Evolutionary conservation across 1,140 invertebrate genomes (phyloP), one percentile per base, ranked within the genome.

Genomic region (Drosophila santomea): DNA sequence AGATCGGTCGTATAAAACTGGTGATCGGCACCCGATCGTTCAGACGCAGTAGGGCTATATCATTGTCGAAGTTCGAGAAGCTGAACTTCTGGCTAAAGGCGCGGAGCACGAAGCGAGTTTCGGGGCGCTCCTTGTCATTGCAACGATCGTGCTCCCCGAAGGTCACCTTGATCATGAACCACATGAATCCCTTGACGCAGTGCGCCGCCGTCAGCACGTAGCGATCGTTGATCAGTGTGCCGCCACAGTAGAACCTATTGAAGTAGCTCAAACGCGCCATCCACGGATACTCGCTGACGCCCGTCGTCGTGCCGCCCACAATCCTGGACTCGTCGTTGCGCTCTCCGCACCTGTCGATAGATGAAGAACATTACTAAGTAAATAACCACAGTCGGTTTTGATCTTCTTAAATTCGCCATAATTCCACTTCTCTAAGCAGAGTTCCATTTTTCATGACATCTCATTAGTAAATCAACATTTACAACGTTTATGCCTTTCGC

Each of bases 81-180:
- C 95, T 96, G 92, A 97, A 97, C 61, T 96, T 95, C 45, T 96
- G 96, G 1, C 95, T 93, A 43, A 96, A 94, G 12, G 95, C 95
- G 23, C 96, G 93, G 11, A 97, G 92, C 10, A 97, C 94, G 88
- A 96, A 97, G 61, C 96, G 93, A 0, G 95, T 95, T 93, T 97
- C 96, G 0, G 96, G 95, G 44, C 94, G 93, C 35, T 88, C 90
- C 48, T 94, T 95, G n/a, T 95, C 94, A 69, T 95, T 94, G 90
- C 96, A 97, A n/a, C 96, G 94, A 91, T 97, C 95, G 83, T 97
- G 96, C 84, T 97, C 96, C 0, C 96, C 96, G 79, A 97, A 96
- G 11, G 96, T 97, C 25, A 97, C 96, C 92, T 96, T 96, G 81
- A 97, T 97, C 96, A 97, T 96, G 91, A 97, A 97, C 96, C 96